Evolutionary conservation across 2,113 vertebrate species (phyloP).

Genomic region (Rafetus swinhoei): DNA sequence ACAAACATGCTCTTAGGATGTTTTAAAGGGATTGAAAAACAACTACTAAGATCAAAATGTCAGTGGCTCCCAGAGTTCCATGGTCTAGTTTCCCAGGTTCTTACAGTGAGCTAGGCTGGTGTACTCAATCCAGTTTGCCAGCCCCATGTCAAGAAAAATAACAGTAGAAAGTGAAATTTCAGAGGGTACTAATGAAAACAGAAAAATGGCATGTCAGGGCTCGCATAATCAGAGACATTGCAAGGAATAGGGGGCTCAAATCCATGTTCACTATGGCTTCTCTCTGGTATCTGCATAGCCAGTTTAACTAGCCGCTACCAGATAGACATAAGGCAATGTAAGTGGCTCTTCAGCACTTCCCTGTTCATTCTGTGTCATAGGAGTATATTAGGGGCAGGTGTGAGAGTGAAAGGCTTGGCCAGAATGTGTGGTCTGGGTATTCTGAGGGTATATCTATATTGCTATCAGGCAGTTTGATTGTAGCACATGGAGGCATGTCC

Average conservation of each 20-base stretch:
- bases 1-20: background rate
- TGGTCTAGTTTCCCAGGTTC: no score
- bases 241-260: background rate
- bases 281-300: slow-evolving; percentile 29
- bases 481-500: background rate
- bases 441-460: background rate
- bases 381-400: background rate
- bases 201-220: slow-evolving; percentile 31
- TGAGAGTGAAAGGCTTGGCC: background rate
- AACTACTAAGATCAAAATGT: background rate
- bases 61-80: no score
- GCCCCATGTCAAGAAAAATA: slow-evolving; percentile 34
- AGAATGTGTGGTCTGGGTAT: background rate
- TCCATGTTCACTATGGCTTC: background rate
- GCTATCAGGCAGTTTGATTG: background rate
- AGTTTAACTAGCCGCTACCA: slow-evolving; percentile 2
- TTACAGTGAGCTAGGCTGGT: background rate
- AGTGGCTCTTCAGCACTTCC: background rate
- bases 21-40: background rate
- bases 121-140: background rate
- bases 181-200: slow-evolving; percentile 51
- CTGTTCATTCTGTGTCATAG: background rate
- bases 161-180: background rate
- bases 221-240: background rate
- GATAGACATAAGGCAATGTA: background rate